Percentiles rank a stretch among this genome's conserved stretches.
These are phyloP conservation scores for Drosophila formosana DNA, from an alignment of 2,888 invertebrate species.

Conservation along the genomic window DNA sequence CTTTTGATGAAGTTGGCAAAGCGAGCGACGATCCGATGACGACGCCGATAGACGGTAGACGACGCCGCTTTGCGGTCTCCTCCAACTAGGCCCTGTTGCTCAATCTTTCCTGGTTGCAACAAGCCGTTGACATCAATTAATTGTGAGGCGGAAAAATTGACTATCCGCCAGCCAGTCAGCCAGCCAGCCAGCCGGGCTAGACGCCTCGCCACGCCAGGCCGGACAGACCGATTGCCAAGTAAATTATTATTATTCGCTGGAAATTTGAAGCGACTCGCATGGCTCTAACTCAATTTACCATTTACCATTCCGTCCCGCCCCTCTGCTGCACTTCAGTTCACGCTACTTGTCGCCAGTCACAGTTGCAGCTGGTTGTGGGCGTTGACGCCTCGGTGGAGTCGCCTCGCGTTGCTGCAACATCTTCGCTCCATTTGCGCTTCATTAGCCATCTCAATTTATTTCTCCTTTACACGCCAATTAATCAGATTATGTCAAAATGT, in stretches of 20 bases:
- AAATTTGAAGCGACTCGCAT: conserved; percentile 37
- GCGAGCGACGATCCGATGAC: conserved; percentile 26
- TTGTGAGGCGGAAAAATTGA: conserved; percentile 32
- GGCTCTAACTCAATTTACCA: conserved; percentile 31
- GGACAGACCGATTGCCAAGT: conserved; percentile 15
- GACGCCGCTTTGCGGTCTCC: conserved; percentile 64
- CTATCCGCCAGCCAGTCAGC: conserved; percentile 23
- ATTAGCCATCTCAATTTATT: conserved; percentile 73
- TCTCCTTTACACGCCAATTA: conserved; percentile 73
- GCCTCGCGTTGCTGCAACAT: conserved; percentile 29
- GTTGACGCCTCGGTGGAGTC: conserved; percentile 17
- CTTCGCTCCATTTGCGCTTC: conserved; percentile 66
- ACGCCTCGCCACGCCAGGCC: neutral
- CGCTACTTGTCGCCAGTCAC: neutral
- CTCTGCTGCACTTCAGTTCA: neutral
- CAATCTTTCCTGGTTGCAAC: conserved; percentile 76
- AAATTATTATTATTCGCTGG: conserved; percentile 38
- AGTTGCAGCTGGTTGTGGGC: conserved; percentile 34
- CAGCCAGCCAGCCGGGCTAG: conserved; percentile 19
- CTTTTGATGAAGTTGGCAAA: conserved; percentile 74
- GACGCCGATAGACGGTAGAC: conserved; percentile 35
- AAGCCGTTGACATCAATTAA: conserved; percentile 80
- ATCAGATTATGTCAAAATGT: conserved; percentile 81
- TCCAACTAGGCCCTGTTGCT: conserved; percentile 46
- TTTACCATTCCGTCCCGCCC: neutral